Evolutionary conservation across 2,797 vertebrate species (phyloP), one percentile per base, ranked within the genome.

Genomic region (Anas georgica): DNA sequence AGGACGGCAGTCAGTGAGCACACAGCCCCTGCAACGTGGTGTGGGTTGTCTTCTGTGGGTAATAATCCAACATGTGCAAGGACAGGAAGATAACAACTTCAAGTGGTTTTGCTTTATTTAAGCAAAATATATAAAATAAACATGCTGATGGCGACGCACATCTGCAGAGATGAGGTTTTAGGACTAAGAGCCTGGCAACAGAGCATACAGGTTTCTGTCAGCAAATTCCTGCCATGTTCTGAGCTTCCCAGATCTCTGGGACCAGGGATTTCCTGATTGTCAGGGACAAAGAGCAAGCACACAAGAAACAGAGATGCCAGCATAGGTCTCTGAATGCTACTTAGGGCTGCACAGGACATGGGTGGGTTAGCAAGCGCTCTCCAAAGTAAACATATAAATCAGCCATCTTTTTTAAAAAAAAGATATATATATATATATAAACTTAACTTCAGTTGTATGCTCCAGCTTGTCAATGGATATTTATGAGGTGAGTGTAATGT

Each of bases 401-500:
- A 85, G 16, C 28, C 64, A 43, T 75, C 78, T 86, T 67, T 20
- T 2, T 59, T 56, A 63, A 64, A 77, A 88, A 86, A 85, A 17
- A 43, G 39, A 64, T 16, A 41, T 22, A 64, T 20, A 41, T 22
- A 35, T 35, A 79, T 25, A 70, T 91, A 64, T 35, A 79, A 93
- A 92, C 76, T 46, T 86, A 90, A 97, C 85, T 97, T 94, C 94
- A 86, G 90, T 85, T 97, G 86, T 91, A 91, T 88, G 93, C 93
- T 93, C 92, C 89, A 91, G 87, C 96, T 95, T 97, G 96, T 97
- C 97, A 86, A 48, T 10, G 58, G 96, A 80, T 97, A 97, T 98
- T 98, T 97, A 97, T 66, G 95, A 94, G 94, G 69, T 29, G 83
- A 96, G 45, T 22, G 70, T 95, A 95, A 96, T 94, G 79, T 93